A percentile compares a stretch with the other conserved stretches of the same genome.
Evolutionary conservation across 2,888 invertebrate genomes (phyloP).

Genomic region (Elegia similella): DNA sequence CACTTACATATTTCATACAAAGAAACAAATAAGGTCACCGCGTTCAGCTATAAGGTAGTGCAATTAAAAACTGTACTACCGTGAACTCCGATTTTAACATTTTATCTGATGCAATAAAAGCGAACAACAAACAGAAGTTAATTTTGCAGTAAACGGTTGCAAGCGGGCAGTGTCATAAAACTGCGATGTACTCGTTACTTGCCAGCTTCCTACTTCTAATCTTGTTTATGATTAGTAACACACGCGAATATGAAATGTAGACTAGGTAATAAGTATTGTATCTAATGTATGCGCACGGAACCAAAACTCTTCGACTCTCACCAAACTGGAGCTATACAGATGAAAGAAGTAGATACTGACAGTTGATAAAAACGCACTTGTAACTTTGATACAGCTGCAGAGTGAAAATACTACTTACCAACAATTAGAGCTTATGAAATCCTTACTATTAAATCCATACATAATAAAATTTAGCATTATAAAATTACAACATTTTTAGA

Average conservation of each 20-base stretch:
- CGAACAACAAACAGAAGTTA: neutral
- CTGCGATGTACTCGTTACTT: neutral
- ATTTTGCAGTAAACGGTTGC: neutral
- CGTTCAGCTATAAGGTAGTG: neutral
- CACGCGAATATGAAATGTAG: neutral
- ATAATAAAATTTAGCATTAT: no score
- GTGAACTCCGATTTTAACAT: neutral
- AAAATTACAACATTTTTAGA: no score
- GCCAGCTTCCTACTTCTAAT: constrained; percentile 6
- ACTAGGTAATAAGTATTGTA: constrained; percentile 8
- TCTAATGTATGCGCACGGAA: constrained; percentile 8
- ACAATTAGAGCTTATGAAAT: no score
- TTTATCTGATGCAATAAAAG: neutral
- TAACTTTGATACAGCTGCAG: no score
- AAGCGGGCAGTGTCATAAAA: neutral
- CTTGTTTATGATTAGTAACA: neutral
- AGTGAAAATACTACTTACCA: no score
- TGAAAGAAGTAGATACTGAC: no score
- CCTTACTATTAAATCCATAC: no score
- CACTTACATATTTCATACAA: neutral
- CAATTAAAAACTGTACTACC: neutral
- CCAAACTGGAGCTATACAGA: no score
- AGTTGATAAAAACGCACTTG: no score
- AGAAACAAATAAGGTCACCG: neutral
- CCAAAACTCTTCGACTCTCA: neutral